Evolutionary conservation across 1,140 invertebrate genomes (phyloP).

Genomic region (Lerema accius): DNA sequence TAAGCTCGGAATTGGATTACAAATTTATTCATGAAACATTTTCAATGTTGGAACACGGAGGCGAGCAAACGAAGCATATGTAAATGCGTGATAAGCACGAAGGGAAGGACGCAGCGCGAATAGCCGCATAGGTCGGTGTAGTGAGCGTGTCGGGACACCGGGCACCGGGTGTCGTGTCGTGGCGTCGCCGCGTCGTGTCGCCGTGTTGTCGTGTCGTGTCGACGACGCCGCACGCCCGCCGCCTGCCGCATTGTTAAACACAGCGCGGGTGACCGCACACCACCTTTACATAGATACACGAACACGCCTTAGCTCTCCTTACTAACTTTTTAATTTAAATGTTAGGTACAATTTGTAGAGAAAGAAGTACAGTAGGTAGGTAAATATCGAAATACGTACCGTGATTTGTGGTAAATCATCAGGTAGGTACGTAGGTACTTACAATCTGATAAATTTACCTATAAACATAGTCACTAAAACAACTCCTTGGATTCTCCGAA

Average conservation of each 20-base stretch:
- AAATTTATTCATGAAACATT: constrained; percentile 81
- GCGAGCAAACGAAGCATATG: constrained; percentile 71
- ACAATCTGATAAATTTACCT: too few relatives aligned
- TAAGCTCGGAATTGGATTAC: constrained; percentile 73
- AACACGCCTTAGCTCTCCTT: neutral
- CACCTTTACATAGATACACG: constrained; percentile 18
- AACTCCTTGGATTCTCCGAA: too few relatives aligned
- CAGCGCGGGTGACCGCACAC: constrained; percentile 40
- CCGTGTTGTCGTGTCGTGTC: constrained; percentile 35
- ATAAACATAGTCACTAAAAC: too few relatives aligned
- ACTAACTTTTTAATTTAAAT: too few relatives aligned
- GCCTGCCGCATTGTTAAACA: constrained; percentile 72
- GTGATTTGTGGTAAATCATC: too few relatives aligned
- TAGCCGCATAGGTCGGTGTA: constrained; percentile 37
- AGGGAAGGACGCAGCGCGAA: constrained; percentile 55
- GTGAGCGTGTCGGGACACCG: constrained; percentile 43
- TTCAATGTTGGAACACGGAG: constrained; percentile 73
- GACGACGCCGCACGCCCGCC: constrained; percentile 48
- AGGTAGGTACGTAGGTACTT: too few relatives aligned
- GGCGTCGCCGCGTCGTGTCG: constrained; percentile 49
- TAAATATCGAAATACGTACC: too few relatives aligned
- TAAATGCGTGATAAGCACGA: constrained; percentile 77
- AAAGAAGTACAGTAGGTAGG: too few relatives aligned
- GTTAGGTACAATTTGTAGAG: too few relatives aligned
- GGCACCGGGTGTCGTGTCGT: too few relatives aligned